A percentile compares a stretch with the other conserved stretches of the same genome.
Conservation (phyloP, 2,113 vertebrate genomes). For the Isurus oxyrinchus region DNA sequence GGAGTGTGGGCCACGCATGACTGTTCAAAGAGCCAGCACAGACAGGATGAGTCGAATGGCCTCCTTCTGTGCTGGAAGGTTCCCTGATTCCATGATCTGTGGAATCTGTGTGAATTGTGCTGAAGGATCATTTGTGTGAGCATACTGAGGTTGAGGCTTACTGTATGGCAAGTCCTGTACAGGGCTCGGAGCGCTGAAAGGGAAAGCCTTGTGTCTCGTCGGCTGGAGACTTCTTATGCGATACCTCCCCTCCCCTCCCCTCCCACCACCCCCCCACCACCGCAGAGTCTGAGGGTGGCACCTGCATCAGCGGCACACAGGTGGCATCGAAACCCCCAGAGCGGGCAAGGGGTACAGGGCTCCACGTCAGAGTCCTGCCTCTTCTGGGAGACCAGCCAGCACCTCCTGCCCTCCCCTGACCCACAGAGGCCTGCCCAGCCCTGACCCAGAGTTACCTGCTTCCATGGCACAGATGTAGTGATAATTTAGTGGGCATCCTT, state of each 20-base stretch:
- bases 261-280: too few relatives aligned
- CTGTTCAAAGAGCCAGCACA: too few relatives aligned
- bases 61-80: too few relatives aligned
- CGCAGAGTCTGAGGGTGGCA: neutral
- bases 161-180: neutral
- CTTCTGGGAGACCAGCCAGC: neutral
- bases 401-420: too few relatives aligned
- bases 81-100: neutral
- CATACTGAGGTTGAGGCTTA: neutral
- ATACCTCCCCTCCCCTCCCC: too few relatives aligned
- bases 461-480: constrained; percentile 94
- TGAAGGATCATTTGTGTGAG: neutral
- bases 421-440: neutral
- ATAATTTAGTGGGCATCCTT: constrained; percentile 94
- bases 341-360: too few relatives aligned
- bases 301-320: neutral
- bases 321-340: too few relatives aligned
- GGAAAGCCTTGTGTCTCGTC: too few relatives aligned
- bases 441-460: constrained; percentile 71
- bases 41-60: too few relatives aligned
- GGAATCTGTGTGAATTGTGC: neutral
- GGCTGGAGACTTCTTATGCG: too few relatives aligned
- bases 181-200: neutral
- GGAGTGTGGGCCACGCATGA: too few relatives aligned
- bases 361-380: neutral